Evolutionary conservation across 2,888 invertebrate species (phyloP).

Genomic region (Parnassius glacialis): DNA sequence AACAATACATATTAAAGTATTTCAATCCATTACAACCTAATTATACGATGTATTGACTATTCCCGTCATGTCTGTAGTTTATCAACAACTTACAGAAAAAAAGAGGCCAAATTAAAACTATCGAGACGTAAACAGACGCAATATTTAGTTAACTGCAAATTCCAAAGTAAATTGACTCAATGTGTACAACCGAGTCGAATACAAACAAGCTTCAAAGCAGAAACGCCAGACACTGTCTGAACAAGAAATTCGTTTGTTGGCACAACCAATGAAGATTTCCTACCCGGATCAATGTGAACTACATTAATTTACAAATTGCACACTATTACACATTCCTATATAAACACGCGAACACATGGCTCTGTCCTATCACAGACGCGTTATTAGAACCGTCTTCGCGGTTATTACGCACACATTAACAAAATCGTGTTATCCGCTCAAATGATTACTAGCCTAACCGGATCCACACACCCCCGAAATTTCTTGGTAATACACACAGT

Average conservation of each 20-base stretch:
- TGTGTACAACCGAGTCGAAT: conserved; percentile 45
- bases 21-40: too few relatives aligned
- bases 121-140: conserved; percentile 3
- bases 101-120: neutral
- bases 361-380: conserved; percentile 27
- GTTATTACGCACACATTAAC: conserved; percentile 29
- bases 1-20: too few relatives aligned
- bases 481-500: conserved; percentile 26
- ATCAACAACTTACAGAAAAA: too few relatives aligned
- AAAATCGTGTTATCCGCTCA: conserved; percentile 26
- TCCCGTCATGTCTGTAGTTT: too few relatives aligned
- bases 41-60: too few relatives aligned
- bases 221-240: conserved; percentile 51
- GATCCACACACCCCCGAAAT: conserved; percentile 5
- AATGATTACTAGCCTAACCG: conserved; percentile 16
- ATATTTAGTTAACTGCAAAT: conserved; percentile 32
- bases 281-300: conserved; percentile 23
- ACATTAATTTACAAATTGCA: conserved; percentile 14
- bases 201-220: conserved; percentile 68
- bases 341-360: conserved; percentile 18
- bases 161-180: conserved; percentile 37
- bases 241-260: conserved; percentile 64
- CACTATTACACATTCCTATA: conserved; percentile 7
- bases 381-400: conserved; percentile 25
- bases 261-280: conserved; percentile 60